phyloP scores from a whole-genome alignment of 2,797 vertebrate species.

The Micrastur ruficollis region DNA sequence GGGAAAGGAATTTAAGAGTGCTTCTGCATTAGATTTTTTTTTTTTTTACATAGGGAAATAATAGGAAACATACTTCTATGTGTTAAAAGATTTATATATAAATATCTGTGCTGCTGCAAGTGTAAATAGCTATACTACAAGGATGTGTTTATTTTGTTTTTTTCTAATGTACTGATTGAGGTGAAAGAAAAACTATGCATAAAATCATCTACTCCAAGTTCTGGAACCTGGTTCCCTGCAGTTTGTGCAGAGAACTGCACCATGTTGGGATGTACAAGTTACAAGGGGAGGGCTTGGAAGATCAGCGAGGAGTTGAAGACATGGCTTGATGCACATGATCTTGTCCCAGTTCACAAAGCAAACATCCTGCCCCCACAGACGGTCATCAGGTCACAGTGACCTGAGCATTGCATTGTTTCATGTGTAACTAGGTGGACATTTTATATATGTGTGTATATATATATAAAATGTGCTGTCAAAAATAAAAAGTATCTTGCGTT shows the following conservation, averaged over 20 bases:
- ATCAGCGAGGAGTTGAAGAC: not conserved
- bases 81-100: too few species aligned
- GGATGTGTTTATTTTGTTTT: not conserved
- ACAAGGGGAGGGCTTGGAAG: not conserved
- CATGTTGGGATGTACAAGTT: not conserved
- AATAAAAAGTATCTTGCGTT: not conserved
- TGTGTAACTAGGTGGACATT: not conserved
- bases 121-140: slow-evolving; percentile 2
- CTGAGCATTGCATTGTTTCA: not conserved
- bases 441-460: not conserved
- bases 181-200: not conserved
- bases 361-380: not conserved
- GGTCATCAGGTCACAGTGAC: not conserved
- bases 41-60: not conserved
- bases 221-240: not conserved
- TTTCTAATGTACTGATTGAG: not conserved
- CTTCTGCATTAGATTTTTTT: not conserved
- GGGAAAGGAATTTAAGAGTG: not conserved
- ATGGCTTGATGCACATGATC: accelerated
- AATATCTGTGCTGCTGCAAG: not conserved
- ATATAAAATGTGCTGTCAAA: not conserved
- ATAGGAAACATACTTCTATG: not conserved
- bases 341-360: not conserved
- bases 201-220: not conserved
- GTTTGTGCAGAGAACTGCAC: not conserved